A percentile compares a stretch with the other conserved stretches of the same genome.
Conservation (phyloP, 1,140 invertebrate species). For the Steinernema khuongi region DNA sequence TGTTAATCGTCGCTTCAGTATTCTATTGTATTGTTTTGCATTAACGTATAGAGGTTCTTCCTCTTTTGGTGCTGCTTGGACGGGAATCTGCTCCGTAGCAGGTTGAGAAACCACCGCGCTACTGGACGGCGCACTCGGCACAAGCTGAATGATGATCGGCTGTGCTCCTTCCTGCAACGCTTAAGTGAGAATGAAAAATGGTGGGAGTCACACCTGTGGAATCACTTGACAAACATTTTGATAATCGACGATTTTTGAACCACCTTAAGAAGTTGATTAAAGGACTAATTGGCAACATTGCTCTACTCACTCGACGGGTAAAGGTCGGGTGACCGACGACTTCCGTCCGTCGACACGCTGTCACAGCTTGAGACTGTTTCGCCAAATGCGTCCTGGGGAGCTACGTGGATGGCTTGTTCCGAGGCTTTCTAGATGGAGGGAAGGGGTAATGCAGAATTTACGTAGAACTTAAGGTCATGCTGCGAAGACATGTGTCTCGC, state of each 20-base stretch:
- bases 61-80: background rate
- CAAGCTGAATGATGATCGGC: conserved; percentile 3
- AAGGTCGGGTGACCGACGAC: background rate
- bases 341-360: background rate
- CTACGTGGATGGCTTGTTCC: background rate
- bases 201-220: background rate
- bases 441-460: background rate
- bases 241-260: background rate
- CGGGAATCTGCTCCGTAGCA: background rate
- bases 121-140: background rate
- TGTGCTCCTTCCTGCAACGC: background rate
- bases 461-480: background rate
- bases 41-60: conserved; percentile 2
- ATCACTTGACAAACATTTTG: conserved; percentile 3
- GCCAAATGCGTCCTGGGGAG: background rate
- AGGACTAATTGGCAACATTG: background rate
- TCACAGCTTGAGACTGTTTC: background rate
- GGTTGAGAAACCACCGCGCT: background rate
- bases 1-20: background rate
- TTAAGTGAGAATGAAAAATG: background rate
- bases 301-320: background rate
- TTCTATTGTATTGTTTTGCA: background rate
- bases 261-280: conserved; percentile 31
- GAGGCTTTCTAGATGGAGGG: no score
- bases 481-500: background rate